Percentiles rank a stretch among this genome's conserved stretches.
Conservation (phyloP, 2,113 vertebrate species). For the Paralichthys olivaceus region DNA sequence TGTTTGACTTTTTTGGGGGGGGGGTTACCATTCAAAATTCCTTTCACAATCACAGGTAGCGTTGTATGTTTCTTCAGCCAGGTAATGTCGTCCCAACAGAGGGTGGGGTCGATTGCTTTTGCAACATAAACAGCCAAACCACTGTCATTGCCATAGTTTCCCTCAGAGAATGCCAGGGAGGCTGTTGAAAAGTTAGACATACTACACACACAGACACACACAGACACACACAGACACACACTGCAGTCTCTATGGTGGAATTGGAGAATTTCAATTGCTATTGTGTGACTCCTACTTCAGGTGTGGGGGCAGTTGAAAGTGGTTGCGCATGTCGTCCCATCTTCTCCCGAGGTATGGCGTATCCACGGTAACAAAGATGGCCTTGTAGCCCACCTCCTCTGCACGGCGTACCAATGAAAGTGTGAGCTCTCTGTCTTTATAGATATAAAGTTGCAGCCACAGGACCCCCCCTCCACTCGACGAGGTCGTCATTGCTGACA, state of each 20-base stretch:
- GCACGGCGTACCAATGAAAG: slow-evolving; percentile 88
- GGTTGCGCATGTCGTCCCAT: slow-evolving; percentile 89
- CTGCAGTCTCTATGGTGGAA: neutral
- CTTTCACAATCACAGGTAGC: slow-evolving; percentile 91
- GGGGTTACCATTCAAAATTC: slow-evolving; percentile 87
- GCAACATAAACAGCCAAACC: slow-evolving; percentile 92
- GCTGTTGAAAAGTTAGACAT: slow-evolving; percentile 91
- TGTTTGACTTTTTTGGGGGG: slow-evolving; percentile 5
- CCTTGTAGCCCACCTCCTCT: slow-evolving; percentile 87
- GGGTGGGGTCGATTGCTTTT: slow-evolving; percentile 88
- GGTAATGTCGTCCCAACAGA: slow-evolving; percentile 89
- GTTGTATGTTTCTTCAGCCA: slow-evolving; percentile 90
- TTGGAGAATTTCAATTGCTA: neutral
- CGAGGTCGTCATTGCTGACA: slow-evolving; percentile 54
- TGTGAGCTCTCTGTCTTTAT: slow-evolving; percentile 90
- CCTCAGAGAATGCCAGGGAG: slow-evolving; percentile 88
- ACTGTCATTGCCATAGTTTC: slow-evolving; percentile 87
- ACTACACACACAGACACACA: slow-evolving; percentile 67
- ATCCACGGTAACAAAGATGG: slow-evolving; percentile 94
- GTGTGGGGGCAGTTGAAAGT: slow-evolving; percentile 90
- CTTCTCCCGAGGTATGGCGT: slow-evolving; percentile 92
- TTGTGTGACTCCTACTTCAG: slow-evolving; percentile 85
- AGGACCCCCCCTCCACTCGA: slow-evolving; percentile 44
- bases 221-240: slow-evolving; percentile 6
- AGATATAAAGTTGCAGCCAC: slow-evolving; percentile 96